Evolutionary conservation across 2,113 vertebrate species (phyloP), one percentile per base, ranked within the genome.

Genomic region (Ivindomyrus marchei): DNA sequence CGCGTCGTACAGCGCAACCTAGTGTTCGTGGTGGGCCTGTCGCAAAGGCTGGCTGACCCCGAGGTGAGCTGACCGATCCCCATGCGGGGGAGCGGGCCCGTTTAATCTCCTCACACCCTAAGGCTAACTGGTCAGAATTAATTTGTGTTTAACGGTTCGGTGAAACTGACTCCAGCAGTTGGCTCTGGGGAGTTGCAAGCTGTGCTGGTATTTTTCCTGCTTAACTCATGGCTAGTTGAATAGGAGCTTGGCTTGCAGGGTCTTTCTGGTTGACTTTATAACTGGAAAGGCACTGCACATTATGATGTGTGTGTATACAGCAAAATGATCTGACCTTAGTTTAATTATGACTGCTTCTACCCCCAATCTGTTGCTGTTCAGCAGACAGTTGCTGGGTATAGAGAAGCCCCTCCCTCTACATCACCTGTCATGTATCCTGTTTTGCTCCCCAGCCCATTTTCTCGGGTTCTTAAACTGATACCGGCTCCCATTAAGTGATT

Each of bases 1-100:
- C 96, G 97, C 42, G 97, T 98, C 88, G 97, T 98, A 93, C 97
- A 98, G 94, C 97, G 97, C 94, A 98, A 98, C 93, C 95, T 98
- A 80, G 97, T 98, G 90, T 98, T 98, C 8, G 97, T 98, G 89
- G 97, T 98, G 95, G 97, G 97, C 83, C 94, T 98, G 0, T 98
- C 97, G 89, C 97, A 97, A 90, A 95, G 97, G 89, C 92, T 98
- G 88, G 97, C 97, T 92, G 97, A 98, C 93, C 97, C 97, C 90
- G 97, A 98, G 97, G 97, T 98, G 93, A 96, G 95, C 21, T 88
- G 91, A 1, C 8, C 10, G 21, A 47, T 89, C 1, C 24, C 10
- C 21, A 5, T 15, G 24, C 15, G 1, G 21, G 19, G 8, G 24
- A 24, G 42, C 0, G 8, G 39, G 39, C 8, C 39, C 1, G 0